phyloP scores from a whole-genome alignment of 2,113 vertebrate genomes.

The Nerophis ophidion region DNA sequence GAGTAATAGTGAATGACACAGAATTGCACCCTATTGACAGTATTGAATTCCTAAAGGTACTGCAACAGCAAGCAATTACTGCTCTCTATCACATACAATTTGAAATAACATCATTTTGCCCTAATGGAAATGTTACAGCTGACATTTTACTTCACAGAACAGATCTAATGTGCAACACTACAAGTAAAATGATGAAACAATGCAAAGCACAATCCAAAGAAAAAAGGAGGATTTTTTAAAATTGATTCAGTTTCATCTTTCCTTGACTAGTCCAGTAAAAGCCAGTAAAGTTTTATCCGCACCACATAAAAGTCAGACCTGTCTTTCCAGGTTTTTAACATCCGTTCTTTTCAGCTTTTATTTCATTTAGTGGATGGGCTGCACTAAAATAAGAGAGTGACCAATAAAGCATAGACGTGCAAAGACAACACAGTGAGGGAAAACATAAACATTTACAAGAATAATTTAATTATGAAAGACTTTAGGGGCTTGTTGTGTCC shows the following conservation, averaged over 20 bases:
- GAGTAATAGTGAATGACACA: conserved; percentile 49
- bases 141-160: conserved; percentile 33
- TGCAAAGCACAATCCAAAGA: conserved; percentile 10
- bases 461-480: conserved; percentile 63
- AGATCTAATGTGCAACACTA: not conserved
- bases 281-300: conserved; percentile 51
- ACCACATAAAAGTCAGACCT: conserved; percentile 54
- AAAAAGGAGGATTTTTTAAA: not conserved
- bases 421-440: conserved; percentile 11
- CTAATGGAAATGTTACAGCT: conserved; percentile 39
- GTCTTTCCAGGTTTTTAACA: conserved; percentile 49
- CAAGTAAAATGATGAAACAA: not conserved
- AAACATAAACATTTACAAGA: conserved; percentile 59
- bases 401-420: conserved; percentile 58
- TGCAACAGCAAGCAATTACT: conserved; percentile 44
- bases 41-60: conserved; percentile 52
- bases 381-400: conserved; percentile 40
- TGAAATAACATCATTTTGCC: conserved; percentile 42
- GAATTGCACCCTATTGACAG: conserved; percentile 48
- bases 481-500: conserved; percentile 34
- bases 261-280: conserved; percentile 28
- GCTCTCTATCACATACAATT: conserved; percentile 48
- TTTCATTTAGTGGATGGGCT: conserved; percentile 66
- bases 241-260: conserved; percentile 18
- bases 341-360: conserved; percentile 56